phyloP scores from a whole-genome alignment of 2,888 invertebrate genomes.

The Pheosia tremula region DNA sequence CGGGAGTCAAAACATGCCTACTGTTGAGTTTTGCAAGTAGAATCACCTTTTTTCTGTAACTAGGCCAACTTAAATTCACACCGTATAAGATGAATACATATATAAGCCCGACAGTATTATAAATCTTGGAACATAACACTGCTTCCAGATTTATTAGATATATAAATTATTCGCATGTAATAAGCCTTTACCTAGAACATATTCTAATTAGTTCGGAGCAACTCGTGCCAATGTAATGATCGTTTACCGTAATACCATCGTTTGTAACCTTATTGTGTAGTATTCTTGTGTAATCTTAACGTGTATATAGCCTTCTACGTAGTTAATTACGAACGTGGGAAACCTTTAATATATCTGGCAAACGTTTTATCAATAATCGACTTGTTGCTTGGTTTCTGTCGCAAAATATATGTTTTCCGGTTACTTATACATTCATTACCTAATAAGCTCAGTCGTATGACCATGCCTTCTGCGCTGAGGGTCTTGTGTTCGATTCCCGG shows the following conservation, averaged over 20 bases:
- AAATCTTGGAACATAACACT: background rate
- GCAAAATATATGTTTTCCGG: too few species aligned
- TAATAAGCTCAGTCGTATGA: too few species aligned
- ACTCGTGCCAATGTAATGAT: background rate
- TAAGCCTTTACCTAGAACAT: background rate
- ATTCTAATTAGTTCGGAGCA: background rate
- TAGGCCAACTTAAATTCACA: background rate
- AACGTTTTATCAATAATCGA: too few species aligned
- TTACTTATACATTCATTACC: too few species aligned
- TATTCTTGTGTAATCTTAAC: too few species aligned
- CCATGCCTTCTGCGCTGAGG: too few species aligned
- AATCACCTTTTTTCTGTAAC: background rate
- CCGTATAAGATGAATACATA: background rate
- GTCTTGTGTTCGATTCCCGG: too few species aligned
- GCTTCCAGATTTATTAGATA: background rate
- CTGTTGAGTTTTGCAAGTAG: background rate
- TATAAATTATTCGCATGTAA: background rate
- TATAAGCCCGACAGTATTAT: background rate
- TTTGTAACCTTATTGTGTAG: background rate
- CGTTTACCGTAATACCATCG: background rate
- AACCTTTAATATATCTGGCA: too few species aligned
- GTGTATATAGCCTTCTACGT: too few species aligned
- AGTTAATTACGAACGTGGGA: too few species aligned
- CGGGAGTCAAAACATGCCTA: background rate
- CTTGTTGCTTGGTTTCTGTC: too few species aligned